phyloP scores from a whole-genome alignment of 2,888 invertebrate species.

The Unio delphinus region DNA sequence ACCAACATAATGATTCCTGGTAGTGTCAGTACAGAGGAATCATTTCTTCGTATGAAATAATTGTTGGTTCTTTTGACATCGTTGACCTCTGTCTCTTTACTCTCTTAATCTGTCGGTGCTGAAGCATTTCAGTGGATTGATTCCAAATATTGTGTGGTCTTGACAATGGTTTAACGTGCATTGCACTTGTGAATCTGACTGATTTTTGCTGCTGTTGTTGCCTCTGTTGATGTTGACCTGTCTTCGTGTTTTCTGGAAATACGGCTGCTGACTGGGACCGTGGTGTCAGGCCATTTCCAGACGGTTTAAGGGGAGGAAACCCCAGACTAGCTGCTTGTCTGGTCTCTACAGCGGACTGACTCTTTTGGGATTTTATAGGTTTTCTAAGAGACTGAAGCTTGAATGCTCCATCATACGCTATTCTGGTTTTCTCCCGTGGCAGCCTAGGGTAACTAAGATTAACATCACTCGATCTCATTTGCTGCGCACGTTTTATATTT shows the following conservation, averaged over 20 bases:
- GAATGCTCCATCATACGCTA: constrained; percentile 5
- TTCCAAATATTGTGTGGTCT: constrained; percentile 40
- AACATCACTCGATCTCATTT: constrained; percentile 10
- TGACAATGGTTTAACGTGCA: constrained; percentile 36
- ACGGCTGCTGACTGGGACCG: too few relatives aligned
- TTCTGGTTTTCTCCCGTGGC: constrained; percentile 4
- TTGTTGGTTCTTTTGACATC: too few relatives aligned
- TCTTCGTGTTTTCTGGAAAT: too few relatives aligned
- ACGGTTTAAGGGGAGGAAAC: constrained; percentile 20
- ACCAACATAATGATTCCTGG: too few relatives aligned
- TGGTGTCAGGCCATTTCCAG: constrained; percentile 5
- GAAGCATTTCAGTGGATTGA: constrained; percentile 30
- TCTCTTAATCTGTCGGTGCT: constrained; percentile 17
- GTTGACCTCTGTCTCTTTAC: too few relatives aligned
- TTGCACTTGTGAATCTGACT: not conserved
- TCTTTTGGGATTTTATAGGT: constrained; percentile 12
- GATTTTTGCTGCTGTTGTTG: not conserved
- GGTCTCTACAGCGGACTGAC: constrained; percentile 22
- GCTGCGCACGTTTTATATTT: constrained; percentile 21
- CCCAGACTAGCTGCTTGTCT: constrained; percentile 17
- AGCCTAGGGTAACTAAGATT: constrained; percentile 10
- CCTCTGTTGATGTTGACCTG: too few relatives aligned
- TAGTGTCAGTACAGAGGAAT: too few relatives aligned
- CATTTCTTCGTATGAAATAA: too few relatives aligned
- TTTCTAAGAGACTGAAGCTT: constrained; percentile 13